Base-by-base conservation (phyloP, 2,888 invertebrate species). In the Plusia festucae region DNA sequence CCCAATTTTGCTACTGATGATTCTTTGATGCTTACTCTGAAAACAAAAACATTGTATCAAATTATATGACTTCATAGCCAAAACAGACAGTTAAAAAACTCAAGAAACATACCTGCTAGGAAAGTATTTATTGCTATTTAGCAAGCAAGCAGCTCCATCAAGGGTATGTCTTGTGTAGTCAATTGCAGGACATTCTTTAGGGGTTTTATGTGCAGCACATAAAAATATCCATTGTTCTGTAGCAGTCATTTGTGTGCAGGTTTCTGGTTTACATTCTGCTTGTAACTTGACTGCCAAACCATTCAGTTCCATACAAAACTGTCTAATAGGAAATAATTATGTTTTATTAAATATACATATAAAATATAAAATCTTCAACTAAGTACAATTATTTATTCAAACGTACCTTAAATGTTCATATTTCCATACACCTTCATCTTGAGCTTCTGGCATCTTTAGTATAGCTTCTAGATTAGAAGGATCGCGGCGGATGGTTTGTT, bases 211-310 rank as follows among this genome's bases (percentile, higher is more conserved):
- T 51, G 99, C 99, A 66, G 99, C 99, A 96, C 99, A 99, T 60
- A 99, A 95, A 93, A 99, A 99, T 92, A 99, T 99, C 99, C 99
- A 99, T 88, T 99, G 99, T 93, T 99, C 99, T 30, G 99, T 99
- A 32, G 99, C 99, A 53, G 99, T 99, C 99, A 99, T 99, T 95
- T 99, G 99, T 70, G 98, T 98, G 91, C 99, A 99, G 22, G 98
- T 98, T 85, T 99, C 98, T 46, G 99, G 99, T 87, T 98, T 98
- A 91, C 99, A 99, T 92, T 99, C 99, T 77, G 97, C 97, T 95
- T 99, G 99, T 76, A 99, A 95, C 87, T 98, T 97, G 0, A 99
- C 99, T 55, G 99, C 99, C 81, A 99, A 94, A n/a, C 99, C 99
- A 95, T 99, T 99, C 56, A 99, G 93, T 93, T 99, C 99, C 99